Evolutionary conservation across 2,888 invertebrate genomes (phyloP).

Genomic region (Erebia aethiops): DNA sequence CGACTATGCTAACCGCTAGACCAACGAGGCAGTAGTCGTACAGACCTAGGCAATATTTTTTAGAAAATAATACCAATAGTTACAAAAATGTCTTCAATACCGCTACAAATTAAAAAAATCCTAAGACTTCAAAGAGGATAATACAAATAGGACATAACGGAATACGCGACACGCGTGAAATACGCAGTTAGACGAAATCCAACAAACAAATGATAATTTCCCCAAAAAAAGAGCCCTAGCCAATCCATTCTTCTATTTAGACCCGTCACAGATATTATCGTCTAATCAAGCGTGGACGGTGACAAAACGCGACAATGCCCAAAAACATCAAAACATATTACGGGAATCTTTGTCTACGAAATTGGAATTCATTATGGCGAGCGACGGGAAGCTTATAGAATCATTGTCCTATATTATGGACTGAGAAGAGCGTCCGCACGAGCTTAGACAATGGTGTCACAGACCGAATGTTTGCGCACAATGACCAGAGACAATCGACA

Average conservation of each 20-base stretch:
- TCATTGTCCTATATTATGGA: constrained; percentile 56
- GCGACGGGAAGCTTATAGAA: constrained; percentile 68
- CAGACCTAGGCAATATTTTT: too few species aligned
- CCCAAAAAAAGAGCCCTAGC: constrained; percentile 48
- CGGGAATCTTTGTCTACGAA: constrained; percentile 68
- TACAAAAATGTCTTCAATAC: not conserved
- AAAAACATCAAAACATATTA: constrained; percentile 81
- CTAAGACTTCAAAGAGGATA: constrained; percentile 15
- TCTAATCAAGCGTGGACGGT: constrained; percentile 61
- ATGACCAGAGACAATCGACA: constrained; percentile 55
- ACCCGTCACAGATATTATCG: constrained; percentile 68
- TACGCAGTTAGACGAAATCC: constrained; percentile 54
- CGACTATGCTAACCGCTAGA: too few species aligned
- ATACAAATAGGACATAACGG: constrained; percentile 53
- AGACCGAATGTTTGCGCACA: constrained; percentile 60
- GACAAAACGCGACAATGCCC: constrained; percentile 60
- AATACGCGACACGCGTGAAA: constrained; percentile 60
- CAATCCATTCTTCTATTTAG: constrained; percentile 49
- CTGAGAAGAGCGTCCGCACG: constrained; percentile 53
- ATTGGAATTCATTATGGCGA: constrained; percentile 68
- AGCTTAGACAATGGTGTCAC: constrained; percentile 47
- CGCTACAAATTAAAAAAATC: not conserved
- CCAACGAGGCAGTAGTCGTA: too few species aligned
- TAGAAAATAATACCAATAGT: too few species aligned
- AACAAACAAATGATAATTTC: constrained; percentile 48